phyloP scores from a whole-genome alignment of 30 jellyfish, hydroid and myxozoan species.

The Morbakka virulenta region DNA sequence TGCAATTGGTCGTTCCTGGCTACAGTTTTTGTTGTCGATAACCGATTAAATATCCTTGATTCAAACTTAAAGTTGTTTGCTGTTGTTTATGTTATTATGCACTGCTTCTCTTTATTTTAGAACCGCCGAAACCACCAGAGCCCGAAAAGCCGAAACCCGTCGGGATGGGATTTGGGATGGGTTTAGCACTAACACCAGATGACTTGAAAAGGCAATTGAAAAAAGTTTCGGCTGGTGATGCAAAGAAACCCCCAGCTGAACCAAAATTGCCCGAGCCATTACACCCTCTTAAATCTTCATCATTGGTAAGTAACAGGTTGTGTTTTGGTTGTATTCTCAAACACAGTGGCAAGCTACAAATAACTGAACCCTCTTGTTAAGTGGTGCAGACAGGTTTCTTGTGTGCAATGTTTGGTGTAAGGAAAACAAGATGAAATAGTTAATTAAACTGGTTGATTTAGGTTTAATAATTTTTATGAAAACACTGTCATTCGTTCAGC shows the following conservation, averaged over 20 bases:
- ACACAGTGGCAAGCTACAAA: not conserved
- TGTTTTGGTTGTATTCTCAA: not conserved
- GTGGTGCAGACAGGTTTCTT: no score
- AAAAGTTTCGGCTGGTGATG: not conserved
- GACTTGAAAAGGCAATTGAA: not conserved
- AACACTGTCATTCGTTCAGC: no score
- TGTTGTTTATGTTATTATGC: no score
- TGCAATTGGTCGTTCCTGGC: no score
- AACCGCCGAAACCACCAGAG: not conserved
- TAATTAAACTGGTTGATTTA: no score
- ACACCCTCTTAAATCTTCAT: not conserved
- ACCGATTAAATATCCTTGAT: no score
- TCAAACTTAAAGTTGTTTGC: no score
- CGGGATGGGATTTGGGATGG: not conserved
- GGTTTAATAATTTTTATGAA: no score
- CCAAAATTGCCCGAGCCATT: not conserved
- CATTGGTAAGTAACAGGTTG: not conserved
- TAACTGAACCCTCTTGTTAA: not conserved
- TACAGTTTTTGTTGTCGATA: no score
- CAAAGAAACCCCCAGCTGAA: not conserved
- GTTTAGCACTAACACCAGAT: not conserved
- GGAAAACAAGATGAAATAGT: no score
- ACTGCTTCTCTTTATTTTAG: not conserved
- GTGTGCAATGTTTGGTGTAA: no score
- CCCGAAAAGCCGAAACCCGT: not conserved